phyloP scores from a whole-genome alignment of 1,140 invertebrate genomes.

The Zaprionus taronus region DNA sequence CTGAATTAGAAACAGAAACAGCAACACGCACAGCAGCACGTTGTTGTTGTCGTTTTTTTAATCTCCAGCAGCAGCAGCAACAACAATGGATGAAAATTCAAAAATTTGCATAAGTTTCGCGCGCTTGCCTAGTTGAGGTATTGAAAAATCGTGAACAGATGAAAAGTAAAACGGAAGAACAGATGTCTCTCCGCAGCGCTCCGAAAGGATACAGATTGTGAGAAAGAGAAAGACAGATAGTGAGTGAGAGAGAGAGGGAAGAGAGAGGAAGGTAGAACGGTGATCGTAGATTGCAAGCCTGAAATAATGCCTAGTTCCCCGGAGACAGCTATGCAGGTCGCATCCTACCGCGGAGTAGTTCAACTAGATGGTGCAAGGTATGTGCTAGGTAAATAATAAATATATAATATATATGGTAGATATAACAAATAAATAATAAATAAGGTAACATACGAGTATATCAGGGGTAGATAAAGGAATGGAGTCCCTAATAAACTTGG shows the following conservation, averaged over 20 bases:
- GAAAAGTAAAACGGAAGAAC: slow-evolving; percentile 26
- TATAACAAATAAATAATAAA: no score
- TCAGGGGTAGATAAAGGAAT: no score
- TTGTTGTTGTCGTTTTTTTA: slow-evolving; percentile 29
- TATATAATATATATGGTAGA: not conserved
- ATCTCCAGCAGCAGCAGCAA: slow-evolving; percentile 39
- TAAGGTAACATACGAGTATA: not conserved
- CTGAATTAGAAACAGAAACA: slow-evolving; percentile 45
- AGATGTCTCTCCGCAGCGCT: slow-evolving; percentile 16
- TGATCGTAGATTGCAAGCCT: not conserved
- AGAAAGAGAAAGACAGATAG: not conserved
- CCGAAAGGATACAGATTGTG: not conserved
- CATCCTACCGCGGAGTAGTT: not conserved
- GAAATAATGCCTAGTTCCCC: slow-evolving; percentile 14
- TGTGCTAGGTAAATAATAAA: not conserved
- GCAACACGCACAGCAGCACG: slow-evolving; percentile 37
- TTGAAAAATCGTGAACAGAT: slow-evolving; percentile 25
- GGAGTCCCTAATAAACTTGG: no score
- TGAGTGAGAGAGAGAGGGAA: not conserved
- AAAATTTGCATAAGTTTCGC: slow-evolving; percentile 72
- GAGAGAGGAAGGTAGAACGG: not conserved
- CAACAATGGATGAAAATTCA: slow-evolving; percentile 42
- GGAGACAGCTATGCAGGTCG: slow-evolving; percentile 12
- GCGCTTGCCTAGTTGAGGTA: slow-evolving; percentile 56
- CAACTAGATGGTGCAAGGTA: not conserved